Base-by-base conservation (phyloP, 1,140 invertebrate genomes). In the Elymnias hypermnestra region DNA sequence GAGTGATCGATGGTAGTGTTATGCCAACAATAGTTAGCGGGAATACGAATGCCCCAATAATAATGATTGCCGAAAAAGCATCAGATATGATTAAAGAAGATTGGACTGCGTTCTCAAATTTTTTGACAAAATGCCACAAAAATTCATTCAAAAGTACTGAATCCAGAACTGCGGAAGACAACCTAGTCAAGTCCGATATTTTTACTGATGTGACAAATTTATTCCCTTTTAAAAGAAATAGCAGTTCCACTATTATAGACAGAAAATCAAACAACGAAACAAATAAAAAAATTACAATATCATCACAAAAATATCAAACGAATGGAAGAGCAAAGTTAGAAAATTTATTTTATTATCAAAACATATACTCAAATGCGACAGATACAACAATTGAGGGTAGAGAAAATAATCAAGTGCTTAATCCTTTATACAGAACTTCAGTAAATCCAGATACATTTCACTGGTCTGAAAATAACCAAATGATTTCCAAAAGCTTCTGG, bases 21-120 rank as follows among this genome's bases (percentile, higher is more conserved):
- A 94, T 95, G 91, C 93, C 94, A 0, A 89, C 88, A 0, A 93
- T 96, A 4, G 92, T 93, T 0, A 94, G 90, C 63, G 95, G 94
- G 0, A 95, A 96, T 57, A 95, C 95, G 1, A 95, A 95, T 56
- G 94, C 94, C 0, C 94, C 94, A 0, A 91, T 93, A 1, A 93
- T 97, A 5, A 97, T 97, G 95, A 95, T 98, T 14, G 96, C 88
- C 0, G 96, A 98, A 63, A 97, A 96, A 71, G 95, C 93, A 0
- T 88, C 95, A 0, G 95, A 97, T 81, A 84, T 97, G 81, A 93
- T 98, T 5, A 95, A 94, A 65, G 86, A 90, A 46, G 87, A 92
- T 39, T 94, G 93, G 93, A 53, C 73, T 5, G 62, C 79, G 18
- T 21, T 9, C 10, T 39, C 21, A 9, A 19, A 49, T 46, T 28